Conservation (phyloP, 2,113 vertebrate genomes). For the Telmatochromis sp. region DNA sequence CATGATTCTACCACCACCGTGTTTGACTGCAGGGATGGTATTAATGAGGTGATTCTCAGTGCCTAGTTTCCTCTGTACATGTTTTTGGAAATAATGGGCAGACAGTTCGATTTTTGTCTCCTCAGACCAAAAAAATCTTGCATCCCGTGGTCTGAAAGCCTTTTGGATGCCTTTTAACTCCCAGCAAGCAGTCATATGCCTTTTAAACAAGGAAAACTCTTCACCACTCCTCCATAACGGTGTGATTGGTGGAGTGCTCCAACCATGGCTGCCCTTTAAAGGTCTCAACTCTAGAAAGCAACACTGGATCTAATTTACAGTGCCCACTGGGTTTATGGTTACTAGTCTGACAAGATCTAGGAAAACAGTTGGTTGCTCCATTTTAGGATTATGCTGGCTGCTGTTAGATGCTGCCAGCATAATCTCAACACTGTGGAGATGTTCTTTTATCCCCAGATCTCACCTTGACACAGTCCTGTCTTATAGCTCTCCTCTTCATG, state of each 20-base stretch:
- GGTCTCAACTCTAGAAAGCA: rapidly evolving
- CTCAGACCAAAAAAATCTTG: not conserved
- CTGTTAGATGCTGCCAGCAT: not conserved
- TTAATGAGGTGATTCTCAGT: not conserved
- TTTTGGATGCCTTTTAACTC: not conserved
- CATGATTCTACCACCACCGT: not conserved
- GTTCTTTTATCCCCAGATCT: not conserved
- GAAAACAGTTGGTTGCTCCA: not conserved
- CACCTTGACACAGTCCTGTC: not conserved
- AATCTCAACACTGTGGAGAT: not conserved
- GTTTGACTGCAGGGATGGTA: not conserved
- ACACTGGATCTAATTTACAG: not conserved
- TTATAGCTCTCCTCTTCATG: not conserved
- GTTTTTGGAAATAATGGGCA: not conserved
- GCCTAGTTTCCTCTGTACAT: not conserved
- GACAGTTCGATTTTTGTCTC: not conserved
- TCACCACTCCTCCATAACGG: not conserved
- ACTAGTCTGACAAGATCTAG: not conserved
- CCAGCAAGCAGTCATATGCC: not conserved
- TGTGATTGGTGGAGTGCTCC: not conserved
- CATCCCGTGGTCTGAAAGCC: not conserved
- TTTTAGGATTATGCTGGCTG: not conserved
- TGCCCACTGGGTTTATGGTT: not conserved
- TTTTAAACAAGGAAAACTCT: not conserved
- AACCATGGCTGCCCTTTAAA: rapidly evolving